These are phyloP conservation scores for Eugnorisma glareosa DNA, from an alignment of 2,888 invertebrate species.

Conservation along the genomic window DNA sequence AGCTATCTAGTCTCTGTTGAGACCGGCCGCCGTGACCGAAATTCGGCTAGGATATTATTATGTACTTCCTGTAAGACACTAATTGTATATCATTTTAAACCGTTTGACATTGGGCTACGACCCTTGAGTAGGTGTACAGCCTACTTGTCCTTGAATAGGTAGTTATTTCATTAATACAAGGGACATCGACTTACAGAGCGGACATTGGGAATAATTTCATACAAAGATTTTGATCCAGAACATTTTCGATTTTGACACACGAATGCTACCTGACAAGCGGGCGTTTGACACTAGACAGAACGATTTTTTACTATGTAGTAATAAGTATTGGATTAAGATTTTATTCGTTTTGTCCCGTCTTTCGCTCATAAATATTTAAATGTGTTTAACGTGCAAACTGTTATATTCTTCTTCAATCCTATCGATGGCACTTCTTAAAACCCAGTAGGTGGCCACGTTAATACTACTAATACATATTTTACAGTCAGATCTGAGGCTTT, in stretches of 20 bases:
- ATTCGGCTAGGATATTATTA: background rate
- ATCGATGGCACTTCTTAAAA: no score
- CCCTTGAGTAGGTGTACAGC: background rate
- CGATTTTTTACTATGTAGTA: background rate
- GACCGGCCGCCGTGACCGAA: background rate
- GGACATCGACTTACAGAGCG: background rate
- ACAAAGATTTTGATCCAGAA: background rate
- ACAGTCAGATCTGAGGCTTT: no score
- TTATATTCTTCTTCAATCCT: no score
- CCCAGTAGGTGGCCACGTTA: no score
- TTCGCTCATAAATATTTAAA: no score
- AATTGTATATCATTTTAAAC: background rate
- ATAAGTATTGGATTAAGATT: no score
- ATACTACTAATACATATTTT: no score
- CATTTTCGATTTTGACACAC: background rate
- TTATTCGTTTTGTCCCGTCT: no score
- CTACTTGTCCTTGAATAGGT: background rate
- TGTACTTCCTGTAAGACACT: background rate
- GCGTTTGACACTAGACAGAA: background rate
- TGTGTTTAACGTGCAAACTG: background rate
- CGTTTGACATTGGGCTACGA: background rate
- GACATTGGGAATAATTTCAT: background rate
- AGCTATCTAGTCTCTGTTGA: background rate
- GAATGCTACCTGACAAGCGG: background rate
- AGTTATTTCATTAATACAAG: background rate